These are phyloP conservation scores for Himalopsyche anomala DNA, from an alignment of 2,888 invertebrate species.

Conservation along the genomic window DNA sequence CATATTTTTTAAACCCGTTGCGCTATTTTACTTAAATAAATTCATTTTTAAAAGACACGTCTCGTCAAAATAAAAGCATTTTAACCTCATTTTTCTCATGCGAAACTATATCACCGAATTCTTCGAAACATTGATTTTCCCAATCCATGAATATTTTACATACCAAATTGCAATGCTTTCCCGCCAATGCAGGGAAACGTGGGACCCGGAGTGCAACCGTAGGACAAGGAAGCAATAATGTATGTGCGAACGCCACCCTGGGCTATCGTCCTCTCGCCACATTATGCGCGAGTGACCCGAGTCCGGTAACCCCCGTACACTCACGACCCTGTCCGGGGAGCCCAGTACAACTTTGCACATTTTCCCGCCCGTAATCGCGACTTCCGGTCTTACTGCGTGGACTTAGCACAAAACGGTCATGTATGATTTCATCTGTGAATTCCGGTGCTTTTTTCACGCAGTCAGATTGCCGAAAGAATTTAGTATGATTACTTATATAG, in stretches of 20 bases:
- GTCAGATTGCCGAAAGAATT: conserved; percentile 9
- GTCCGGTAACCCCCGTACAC: conserved; percentile 45
- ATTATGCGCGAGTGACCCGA: conserved; percentile 54
- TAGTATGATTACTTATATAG: neutral
- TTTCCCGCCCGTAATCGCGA: conserved; percentile 62
- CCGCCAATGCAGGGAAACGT: neutral
- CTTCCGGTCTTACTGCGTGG: conserved; percentile 49
- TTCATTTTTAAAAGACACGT: no score
- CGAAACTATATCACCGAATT: neutral
- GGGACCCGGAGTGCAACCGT: neutral
- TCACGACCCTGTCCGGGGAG: conserved; percentile 43
- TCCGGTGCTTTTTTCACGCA: conserved; percentile 9
- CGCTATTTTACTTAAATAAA: no score
- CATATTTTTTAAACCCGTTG: no score
- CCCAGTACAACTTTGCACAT: conserved; percentile 62
- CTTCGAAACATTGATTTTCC: conserved; percentile 6
- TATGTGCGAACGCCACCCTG: conserved; percentile 55
- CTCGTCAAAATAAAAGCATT: no score
- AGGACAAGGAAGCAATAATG: conserved; percentile 57
- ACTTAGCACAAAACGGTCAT: neutral
- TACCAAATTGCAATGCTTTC: neutral
- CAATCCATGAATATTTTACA: conserved; percentile 11
- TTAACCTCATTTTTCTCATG: no score
- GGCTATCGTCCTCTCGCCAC: conserved; percentile 54
- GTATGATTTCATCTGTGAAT: conserved; percentile 13